Evolutionary conservation across 2,113 vertebrate genomes (phyloP), one percentile per base, ranked within the genome.

Genomic region (Atrichornis clamosus): DNA sequence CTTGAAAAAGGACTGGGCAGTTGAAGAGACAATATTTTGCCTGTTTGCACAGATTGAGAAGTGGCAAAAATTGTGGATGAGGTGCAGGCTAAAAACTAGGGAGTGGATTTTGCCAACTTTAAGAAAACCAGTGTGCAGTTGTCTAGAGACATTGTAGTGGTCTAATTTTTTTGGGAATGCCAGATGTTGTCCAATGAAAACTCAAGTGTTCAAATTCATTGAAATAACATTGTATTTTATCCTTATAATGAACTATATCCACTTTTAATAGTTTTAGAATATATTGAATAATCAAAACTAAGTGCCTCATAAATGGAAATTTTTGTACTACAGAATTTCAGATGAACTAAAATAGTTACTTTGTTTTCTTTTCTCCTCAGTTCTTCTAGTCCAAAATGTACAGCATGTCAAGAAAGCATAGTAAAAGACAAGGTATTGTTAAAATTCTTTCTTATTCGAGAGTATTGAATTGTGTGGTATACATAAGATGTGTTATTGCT

Each of bases 351-450:
- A 70, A 87, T 58, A 18, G 16, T 18, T 41, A 56, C 22, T 86
- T 24, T 85, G 26, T 96, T 93, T 96, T 96, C 75, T 97, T 95
- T 95, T 92, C 44, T 93, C 63, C 86, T 47, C 90, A 98, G 98
- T 96, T 96, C 98, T 47, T 76, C 98, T 21, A 98, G 79, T 89
- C 98, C 98, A 41, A 98, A 98, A 86, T 98, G 98, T 80, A 97
- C 97, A 39, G 98, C 98, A 9, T 98, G 98, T 97, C 98, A 98
- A 98, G 98, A 98, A 93, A 96, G 88, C 95, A 97, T 98, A 97
- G 56, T 95, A 59, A 98, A 98, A 96, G 98, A 98, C 60, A 98
- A 98, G 98, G 98, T 98, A 98, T 69, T 60, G 68, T 87, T 53
- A 77, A 82, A 73, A 88, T 41, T 7, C 1, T 63, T 56, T 78